These are phyloP conservation scores for Cephus cinctus DNA, from an alignment of 1,140 invertebrate species.

Conservation along the genomic window DNA sequence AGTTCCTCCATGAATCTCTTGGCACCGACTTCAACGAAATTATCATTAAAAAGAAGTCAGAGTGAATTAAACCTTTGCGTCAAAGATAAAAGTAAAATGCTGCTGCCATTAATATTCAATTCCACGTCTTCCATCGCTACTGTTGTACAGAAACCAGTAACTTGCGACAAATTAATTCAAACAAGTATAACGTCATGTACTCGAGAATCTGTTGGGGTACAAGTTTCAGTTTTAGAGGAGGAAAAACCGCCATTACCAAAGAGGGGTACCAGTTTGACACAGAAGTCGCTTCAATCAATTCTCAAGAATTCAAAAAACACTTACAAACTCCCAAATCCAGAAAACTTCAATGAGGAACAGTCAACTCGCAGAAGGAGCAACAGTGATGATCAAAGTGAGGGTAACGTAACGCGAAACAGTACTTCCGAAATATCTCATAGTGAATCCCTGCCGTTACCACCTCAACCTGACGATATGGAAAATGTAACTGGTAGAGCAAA, in stretches of 20 bases:
- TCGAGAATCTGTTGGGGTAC: slow-evolving; percentile 45
- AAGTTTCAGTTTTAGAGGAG: slow-evolving; percentile 43
- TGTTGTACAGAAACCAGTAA: slow-evolving; percentile 47
- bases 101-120: slow-evolving; percentile 40
- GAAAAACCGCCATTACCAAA: slow-evolving; percentile 40
- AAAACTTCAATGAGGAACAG: not conserved
- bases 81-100: slow-evolving; percentile 29
- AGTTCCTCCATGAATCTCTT: slow-evolving; percentile 49
- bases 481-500: slow-evolving; percentile 48
- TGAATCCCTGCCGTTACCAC: slow-evolving; percentile 28
- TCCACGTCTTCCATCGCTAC: slow-evolving; percentile 52
- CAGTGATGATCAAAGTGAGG: slow-evolving; percentile 10
- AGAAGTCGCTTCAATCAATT: slow-evolving; percentile 36
- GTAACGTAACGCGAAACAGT: slow-evolving; percentile 13
- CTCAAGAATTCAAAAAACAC: slow-evolving; percentile 40
- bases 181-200: slow-evolving; percentile 33
- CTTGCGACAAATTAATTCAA: slow-evolving; percentile 50
- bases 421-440: slow-evolving; percentile 34
- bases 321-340: slow-evolving; percentile 29
- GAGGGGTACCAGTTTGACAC: slow-evolving; percentile 32
- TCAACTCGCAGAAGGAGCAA: not conserved
- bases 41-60: slow-evolving; percentile 44
- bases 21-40: slow-evolving; percentile 17
- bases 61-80: slow-evolving; percentile 46
- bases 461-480: slow-evolving; percentile 35